These are phyloP conservation scores for Rattus rattus DNA, from an alignment of 2,113 vertebrate genomes.

Conservation along the genomic window DNA sequence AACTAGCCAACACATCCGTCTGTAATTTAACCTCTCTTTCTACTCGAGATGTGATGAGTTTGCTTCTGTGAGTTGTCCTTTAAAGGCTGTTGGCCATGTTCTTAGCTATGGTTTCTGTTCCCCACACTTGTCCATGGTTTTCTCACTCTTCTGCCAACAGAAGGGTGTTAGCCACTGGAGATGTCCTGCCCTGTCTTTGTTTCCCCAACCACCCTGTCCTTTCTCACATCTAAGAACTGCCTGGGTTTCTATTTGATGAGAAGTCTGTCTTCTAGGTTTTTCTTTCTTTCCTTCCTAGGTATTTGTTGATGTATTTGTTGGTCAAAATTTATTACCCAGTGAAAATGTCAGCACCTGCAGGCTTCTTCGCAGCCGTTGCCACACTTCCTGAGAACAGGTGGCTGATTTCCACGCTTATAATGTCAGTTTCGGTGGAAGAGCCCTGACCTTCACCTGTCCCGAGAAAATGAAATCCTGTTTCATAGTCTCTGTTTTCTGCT, in stretches of 20 bases:
- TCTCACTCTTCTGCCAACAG: background rate
- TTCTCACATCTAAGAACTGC: background rate
- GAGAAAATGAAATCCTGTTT: conserved; percentile 67
- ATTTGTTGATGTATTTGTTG: conserved; percentile 28
- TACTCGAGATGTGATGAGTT: background rate
- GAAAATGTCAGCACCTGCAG: conserved; percentile 57
- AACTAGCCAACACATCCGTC: background rate
- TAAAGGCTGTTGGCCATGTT: background rate
- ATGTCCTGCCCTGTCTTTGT: background rate
- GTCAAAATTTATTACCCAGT: conserved; percentile 20
- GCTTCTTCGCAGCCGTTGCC: conserved; percentile 5
- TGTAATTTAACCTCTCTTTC: background rate
- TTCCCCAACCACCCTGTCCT: background rate
- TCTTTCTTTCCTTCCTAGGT: background rate
- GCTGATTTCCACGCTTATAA: conserved; percentile 61
- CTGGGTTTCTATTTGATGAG: background rate
- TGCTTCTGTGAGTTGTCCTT: background rate
- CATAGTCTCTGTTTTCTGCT: conserved; percentile 60
- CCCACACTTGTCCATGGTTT: background rate
- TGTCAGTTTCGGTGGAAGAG: conserved; percentile 58
- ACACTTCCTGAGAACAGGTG: conserved; percentile 37
- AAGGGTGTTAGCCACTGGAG: background rate
- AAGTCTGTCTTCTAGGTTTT: background rate
- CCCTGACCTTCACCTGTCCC: conserved; percentile 41
- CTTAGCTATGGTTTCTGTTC: background rate